Evolutionary conservation across 2,888 invertebrate genomes (phyloP).

Genomic region (Loripinus fragilis): DNA sequence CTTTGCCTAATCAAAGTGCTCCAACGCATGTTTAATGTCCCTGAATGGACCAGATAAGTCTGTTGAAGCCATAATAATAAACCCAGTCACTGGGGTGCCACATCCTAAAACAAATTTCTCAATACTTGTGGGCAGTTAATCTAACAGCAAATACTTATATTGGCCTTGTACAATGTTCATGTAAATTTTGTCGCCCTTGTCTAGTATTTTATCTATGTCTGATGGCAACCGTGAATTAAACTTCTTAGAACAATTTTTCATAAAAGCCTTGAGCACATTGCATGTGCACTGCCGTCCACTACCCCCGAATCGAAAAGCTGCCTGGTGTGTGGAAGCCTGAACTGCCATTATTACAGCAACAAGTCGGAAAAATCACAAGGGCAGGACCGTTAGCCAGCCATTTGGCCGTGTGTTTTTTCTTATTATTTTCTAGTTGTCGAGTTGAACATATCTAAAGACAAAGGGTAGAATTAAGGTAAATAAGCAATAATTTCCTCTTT

Average conservation of each 20-base stretch:
- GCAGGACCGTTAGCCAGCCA: too few species aligned
- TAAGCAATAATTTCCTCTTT: too few species aligned
- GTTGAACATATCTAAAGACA: too few species aligned
- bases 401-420: too few species aligned
- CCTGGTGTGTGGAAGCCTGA: not conserved
- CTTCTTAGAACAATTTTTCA: not conserved
- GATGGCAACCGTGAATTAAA: not conserved
- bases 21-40: too few species aligned
- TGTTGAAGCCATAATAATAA: not conserved
- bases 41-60: too few species aligned
- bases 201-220: not conserved
- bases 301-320: not conserved
- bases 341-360: not conserved
- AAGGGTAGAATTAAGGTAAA: too few species aligned
- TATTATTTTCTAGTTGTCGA: too few species aligned
- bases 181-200: not conserved
- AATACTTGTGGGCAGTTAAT: not conserved
- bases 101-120: not conserved
- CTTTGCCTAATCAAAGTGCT: too few species aligned
- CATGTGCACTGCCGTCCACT: not conserved
- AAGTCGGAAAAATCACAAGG: conserved; percentile 1
- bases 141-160: not conserved
- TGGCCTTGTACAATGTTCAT: not conserved
- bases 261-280: not conserved
- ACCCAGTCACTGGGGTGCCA: not conserved